These are phyloP conservation scores for Punctoribates punctum DNA, from an alignment of 2,888 invertebrate genomes.

Conservation along the genomic window DNA sequence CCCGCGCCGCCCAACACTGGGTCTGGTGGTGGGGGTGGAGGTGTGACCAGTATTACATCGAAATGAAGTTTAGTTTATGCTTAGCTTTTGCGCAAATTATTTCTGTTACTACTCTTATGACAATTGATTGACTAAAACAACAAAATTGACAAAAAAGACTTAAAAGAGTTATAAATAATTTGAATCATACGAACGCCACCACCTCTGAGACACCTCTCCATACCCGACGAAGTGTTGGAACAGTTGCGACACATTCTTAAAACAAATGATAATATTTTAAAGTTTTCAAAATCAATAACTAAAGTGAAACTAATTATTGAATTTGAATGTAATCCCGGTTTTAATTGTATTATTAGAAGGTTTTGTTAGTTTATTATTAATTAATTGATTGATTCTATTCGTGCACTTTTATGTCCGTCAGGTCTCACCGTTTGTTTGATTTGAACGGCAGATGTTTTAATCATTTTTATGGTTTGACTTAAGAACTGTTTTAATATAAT, in stretches of 20 bases:
- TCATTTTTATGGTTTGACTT: conserved; percentile 12
- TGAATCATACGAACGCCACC: conserved; percentile 32
- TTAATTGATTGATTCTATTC: conserved; percentile 6
- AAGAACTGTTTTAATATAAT: conserved; percentile 6
- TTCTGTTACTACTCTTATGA: conserved; percentile 12
- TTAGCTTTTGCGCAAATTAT: conserved; percentile 30
- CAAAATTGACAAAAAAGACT: conserved; percentile 1
- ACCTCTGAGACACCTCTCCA: conserved; percentile 4
- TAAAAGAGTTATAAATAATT: not conserved
- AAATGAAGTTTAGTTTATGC: conserved; percentile 34
- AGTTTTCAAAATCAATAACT: not conserved
- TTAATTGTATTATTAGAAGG: conserved; percentile 26
- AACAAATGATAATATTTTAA: conserved; percentile 5
- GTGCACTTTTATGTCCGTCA: conserved; percentile 25
- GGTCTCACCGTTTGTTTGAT: not conserved
- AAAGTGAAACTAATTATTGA: conserved; percentile 14
- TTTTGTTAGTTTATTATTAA: conserved; percentile 23
- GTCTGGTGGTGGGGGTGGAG: not conserved
- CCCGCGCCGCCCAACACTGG: not conserved
- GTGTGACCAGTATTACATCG: conserved; percentile 14
- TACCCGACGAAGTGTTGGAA: conserved; percentile 1
- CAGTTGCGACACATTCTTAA: not conserved
- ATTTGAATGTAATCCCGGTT: conserved; percentile 36
- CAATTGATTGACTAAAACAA: not conserved
- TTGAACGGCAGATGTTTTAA: not conserved